Percentiles rank a stretch among this genome's conserved stretches.
Evolutionary conservation across 2,113 vertebrate genomes (phyloP).

Genomic region (mouse (Mus musculus)): GRCm39 chrX:35403001-35403500

Average conservation of each 20-base stretch:
- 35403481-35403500: background rate
- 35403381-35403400: constrained; percentile 23
- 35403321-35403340: background rate
- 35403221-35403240: constrained; percentile 3
- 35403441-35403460: constrained; percentile 33
- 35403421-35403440: background rate
- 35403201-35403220: background rate
- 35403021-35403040: background rate
- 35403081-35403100: background rate
- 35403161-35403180: background rate
- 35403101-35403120: background rate
- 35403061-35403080: background rate
- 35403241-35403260: background rate
- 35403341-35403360: background rate
- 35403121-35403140: background rate
- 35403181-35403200: background rate
- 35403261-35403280: constrained; percentile 21
- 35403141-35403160: background rate
- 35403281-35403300: constrained; percentile 10
- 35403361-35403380: constrained; percentile 3
- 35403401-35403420: background rate
- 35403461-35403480: background rate
- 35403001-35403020: constrained; percentile 35
- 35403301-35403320: constrained; percentile 20
- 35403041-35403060: background rate